Evolutionary conservation across 2,888 invertebrate genomes (phyloP), one percentile per base, ranked within the genome.

Genomic region (Mactromeris polynyma): DNA sequence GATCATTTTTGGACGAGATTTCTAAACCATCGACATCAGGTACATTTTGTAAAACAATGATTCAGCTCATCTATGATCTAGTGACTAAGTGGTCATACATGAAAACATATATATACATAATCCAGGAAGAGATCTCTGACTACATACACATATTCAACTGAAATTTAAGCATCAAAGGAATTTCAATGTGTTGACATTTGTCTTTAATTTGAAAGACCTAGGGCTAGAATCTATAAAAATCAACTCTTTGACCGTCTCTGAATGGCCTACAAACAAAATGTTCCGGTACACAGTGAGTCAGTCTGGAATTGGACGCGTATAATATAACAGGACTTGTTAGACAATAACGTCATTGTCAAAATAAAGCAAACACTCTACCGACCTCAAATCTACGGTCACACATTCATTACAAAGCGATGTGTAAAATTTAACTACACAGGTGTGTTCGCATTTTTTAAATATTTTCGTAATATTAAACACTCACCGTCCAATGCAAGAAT

Each of bases 371-470:
- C 19, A 6, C 1, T 9, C 19, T 21, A n/a, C 14, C 31, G 21
- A 46, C n/a, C 38, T n/a, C 14, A 26, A n/a, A n/a, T 40, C 0
- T 31, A 38, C 83, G 38, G 33, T 33, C n/a, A 46, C 26, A 58
- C 58, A 54, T 69, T 33, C 42, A 77, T 36, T 82, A 40, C 46
- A 77, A 38, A 83, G 40, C 81, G 84, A 85, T 85, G 87, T 87
- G 87, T 89, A 81, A 84, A 82, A 54, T 33, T 36, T 42, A 14
- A 73, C 81, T 0, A 40, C 83, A 90, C 91, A 91, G 91, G 91
- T 91, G 91, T 89, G 91, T 83, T 87, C 6, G 80, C 85, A 90
- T 91, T 91, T 89, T 85, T 73, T 36, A 80, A 90, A 91, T 90
- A 90, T 89, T 90, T 91, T 84, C 46, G 14, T 17, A 83, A 83